Percentiles rank a stretch among this genome's conserved stretches.
Conservation (phyloP, 2,113 vertebrate genomes). For the Takifugu bimaculatus region DNA sequence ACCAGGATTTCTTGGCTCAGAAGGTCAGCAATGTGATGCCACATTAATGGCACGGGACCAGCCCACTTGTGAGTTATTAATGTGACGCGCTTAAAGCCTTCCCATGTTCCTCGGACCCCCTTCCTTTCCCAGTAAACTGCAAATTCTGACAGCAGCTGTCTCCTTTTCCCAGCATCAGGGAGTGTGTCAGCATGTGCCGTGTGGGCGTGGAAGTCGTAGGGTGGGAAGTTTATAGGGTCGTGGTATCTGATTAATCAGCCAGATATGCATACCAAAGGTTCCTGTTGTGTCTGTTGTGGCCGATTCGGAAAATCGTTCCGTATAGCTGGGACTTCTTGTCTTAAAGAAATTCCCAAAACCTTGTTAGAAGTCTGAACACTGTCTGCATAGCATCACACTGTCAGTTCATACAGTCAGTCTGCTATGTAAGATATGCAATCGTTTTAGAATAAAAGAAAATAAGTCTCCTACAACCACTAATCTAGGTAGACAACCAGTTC, state of each 20-base stretch:
- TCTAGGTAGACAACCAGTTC: background rate
- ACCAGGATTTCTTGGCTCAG: constrained; percentile 74
- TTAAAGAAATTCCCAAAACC: constrained; percentile 12
- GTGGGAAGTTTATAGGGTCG: constrained; percentile 56
- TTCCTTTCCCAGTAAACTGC: constrained; percentile 20
- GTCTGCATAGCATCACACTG: background rate
- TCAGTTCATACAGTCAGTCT: no score
- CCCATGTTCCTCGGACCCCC: constrained; percentile 52
- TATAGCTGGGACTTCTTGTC: constrained; percentile 25
- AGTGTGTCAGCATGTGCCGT: constrained; percentile 46
- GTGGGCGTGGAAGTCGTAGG: constrained; percentile 26
- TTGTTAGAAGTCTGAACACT: background rate
- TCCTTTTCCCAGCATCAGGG: constrained; percentile 56
- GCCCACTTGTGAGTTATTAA: constrained; percentile 75
- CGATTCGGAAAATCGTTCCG: constrained; percentile 20
- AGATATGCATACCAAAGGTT: constrained; percentile 55
- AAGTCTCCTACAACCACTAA: no score
- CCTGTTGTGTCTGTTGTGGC: constrained; percentile 48
- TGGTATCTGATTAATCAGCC: constrained; percentile 57
- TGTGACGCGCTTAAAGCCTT: constrained; percentile 66
- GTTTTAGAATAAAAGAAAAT: no score
- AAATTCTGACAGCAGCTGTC: constrained; percentile 64
- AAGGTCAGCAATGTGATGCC: constrained; percentile 67
- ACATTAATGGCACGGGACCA: constrained; percentile 78
- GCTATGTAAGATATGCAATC: no score